phyloP scores from a whole-genome alignment of 2,797 vertebrate species.

The Enteromius thamalakanensis region DNA sequence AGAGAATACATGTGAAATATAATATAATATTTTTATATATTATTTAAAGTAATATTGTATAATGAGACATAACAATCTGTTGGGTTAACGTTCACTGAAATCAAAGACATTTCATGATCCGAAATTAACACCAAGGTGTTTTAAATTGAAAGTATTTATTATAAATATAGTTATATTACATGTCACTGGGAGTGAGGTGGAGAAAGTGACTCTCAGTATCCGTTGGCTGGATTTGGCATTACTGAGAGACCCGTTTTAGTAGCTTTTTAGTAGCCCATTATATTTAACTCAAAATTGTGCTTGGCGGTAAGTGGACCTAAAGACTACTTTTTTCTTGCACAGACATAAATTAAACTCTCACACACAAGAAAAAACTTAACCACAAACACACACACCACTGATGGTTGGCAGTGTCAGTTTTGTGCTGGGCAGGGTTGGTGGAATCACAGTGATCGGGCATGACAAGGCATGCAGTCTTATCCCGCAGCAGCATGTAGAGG shows the following conservation, averaged over 20 bases:
- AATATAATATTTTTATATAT: background rate
- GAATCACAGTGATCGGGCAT: conserved; percentile 83
- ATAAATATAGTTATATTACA: background rate
- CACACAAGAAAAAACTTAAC: no score
- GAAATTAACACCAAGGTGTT: background rate
- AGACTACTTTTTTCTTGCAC: background rate
- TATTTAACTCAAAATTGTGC: background rate
- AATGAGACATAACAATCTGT: background rate
- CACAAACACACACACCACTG: background rate
- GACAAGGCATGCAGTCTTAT: conserved; percentile 84
- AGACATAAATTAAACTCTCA: conserved; percentile 20
- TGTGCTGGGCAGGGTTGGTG: conserved; percentile 74
- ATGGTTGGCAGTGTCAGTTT: conserved; percentile 29
- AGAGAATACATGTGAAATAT: background rate
- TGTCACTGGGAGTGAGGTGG: background rate
- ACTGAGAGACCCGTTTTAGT: background rate
- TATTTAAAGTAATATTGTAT: background rate
- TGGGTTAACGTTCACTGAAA: background rate
- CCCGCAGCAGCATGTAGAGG: conserved; percentile 75
- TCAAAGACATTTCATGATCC: background rate
- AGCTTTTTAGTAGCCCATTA: background rate
- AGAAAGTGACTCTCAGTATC: background rate
- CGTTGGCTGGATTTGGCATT: background rate
- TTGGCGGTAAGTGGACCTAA: background rate
- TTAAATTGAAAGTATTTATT: background rate